Evolutionary conservation across 2,888 invertebrate genomes (phyloP).

Genomic region (Neocrepidodera transversa): DNA sequence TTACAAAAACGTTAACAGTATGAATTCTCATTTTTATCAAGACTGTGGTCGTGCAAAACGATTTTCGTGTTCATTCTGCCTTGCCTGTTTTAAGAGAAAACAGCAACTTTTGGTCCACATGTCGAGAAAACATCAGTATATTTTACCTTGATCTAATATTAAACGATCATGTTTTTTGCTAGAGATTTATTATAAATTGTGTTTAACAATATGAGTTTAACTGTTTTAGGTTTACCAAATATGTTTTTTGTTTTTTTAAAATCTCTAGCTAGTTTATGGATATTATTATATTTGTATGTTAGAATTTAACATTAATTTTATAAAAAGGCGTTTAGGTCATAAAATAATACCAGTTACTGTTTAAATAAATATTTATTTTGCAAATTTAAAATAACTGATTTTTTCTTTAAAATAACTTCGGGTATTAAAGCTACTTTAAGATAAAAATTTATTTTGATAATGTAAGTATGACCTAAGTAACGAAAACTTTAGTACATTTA

Average conservation of each 20-base stretch:
- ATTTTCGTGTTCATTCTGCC: constrained; percentile 24
- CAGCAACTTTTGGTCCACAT: constrained; percentile 36
- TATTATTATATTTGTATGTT: constrained; percentile 1
- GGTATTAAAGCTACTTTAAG: no score
- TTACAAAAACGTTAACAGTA: constrained; percentile 42
- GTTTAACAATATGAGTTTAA: no score
- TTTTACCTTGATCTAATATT: not conserved
- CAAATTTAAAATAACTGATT: no score
- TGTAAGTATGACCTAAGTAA: no score
- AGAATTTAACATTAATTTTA: constrained; percentile 2
- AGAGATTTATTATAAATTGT: no score
- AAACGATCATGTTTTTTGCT: no score
- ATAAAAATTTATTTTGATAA: no score
- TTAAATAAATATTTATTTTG: not conserved
- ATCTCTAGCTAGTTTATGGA: no score
- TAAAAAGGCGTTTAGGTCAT: constrained; percentile 7
- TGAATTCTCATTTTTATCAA: constrained; percentile 44
- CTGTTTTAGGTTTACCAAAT: no score
- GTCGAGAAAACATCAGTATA: constrained; percentile 26
- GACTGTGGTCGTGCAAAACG: constrained; percentile 19
- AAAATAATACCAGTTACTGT: not conserved
- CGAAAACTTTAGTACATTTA: no score
- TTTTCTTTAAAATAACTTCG: no score
- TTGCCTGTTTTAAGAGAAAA: constrained; percentile 25
- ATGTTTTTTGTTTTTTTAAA: no score